phyloP scores from a whole-genome alignment of 2,888 invertebrate species.

The Epiblema foenella region DNA sequence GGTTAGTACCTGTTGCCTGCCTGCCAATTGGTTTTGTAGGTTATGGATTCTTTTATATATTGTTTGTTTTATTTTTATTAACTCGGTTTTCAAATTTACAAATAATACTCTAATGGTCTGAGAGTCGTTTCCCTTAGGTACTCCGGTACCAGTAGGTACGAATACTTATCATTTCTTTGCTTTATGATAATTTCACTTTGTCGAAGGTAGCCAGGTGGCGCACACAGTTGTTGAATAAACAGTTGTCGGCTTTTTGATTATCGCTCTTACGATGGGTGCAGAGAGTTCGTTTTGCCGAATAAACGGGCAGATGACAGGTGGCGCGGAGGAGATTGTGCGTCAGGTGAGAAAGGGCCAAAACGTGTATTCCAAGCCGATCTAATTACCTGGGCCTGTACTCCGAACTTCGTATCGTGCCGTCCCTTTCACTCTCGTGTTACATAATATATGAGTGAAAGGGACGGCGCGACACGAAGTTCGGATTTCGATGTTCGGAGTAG shows the following conservation, averaged over 20 bases:
- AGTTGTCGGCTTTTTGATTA: not conserved
- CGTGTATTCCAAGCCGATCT: slow-evolving; percentile 43
- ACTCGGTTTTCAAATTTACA: too few species aligned
- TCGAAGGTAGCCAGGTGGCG: slow-evolving; percentile 30
- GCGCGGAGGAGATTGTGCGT: slow-evolving; percentile 50
- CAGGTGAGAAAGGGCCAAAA: slow-evolving; percentile 59
- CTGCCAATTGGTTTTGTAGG: too few species aligned
- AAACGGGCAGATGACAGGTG: slow-evolving; percentile 57
- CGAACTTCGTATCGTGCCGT: too few species aligned
- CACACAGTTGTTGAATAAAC: slow-evolving; percentile 5
- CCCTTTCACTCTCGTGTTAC: too few species aligned
- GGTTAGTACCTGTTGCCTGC: too few species aligned
- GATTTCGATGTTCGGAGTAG: too few species aligned
- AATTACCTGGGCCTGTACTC: slow-evolving; percentile 55
- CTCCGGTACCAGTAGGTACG: not conserved
- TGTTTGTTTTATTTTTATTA: too few species aligned
- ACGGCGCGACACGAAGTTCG: too few species aligned
- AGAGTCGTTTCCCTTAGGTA: too few species aligned
- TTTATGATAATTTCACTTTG: slow-evolving; percentile 13
- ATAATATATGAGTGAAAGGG: too few species aligned
- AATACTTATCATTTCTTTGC: not conserved
- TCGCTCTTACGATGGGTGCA: slow-evolving; percentile 5
- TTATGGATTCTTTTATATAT: too few species aligned
- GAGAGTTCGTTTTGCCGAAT: slow-evolving; percentile 39
- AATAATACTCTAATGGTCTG: too few species aligned